Percentiles rank a stretch among this genome's conserved stretches.
Evolutionary conservation across 1,140 invertebrate species (phyloP).

Genomic region (Lordiphosa collinella): DNA sequence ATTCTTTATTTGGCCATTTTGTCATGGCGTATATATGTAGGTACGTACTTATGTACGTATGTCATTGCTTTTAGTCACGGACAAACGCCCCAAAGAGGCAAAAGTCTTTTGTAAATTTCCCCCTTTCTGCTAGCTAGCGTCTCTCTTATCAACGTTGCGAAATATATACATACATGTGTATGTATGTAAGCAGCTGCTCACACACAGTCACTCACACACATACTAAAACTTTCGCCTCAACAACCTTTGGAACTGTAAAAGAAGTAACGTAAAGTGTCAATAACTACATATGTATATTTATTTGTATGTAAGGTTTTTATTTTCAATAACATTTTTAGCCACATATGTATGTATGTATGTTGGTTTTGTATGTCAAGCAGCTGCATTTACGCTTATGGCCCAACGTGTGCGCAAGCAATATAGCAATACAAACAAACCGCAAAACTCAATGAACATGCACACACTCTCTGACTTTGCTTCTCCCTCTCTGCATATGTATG

Average conservation of each 20-base stretch:
- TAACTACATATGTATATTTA: conserved; percentile 2
- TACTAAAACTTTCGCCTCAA: background rate
- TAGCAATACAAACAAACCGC: background rate
- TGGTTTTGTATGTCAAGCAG: conserved; percentile 1
- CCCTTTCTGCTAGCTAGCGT: too few relatives aligned
- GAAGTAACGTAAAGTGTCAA: background rate
- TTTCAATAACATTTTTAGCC: background rate
- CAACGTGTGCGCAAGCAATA: background rate
- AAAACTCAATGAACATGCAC: conserved; percentile 2
- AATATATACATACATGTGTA: conserved; percentile 12
- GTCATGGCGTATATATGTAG: conserved; percentile 8
- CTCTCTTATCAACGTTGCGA: too few relatives aligned
- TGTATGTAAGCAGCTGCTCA: conserved; percentile 31
- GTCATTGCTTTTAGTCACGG: too few relatives aligned
- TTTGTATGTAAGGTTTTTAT: background rate
- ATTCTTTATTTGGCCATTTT: conserved; percentile 19
- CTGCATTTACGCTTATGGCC: background rate
- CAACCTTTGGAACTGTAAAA: background rate
- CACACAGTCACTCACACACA: background rate
- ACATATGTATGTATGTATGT: background rate
- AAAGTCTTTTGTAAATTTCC: too few relatives aligned
- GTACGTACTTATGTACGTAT: background rate
- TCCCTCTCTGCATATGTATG: conserved; percentile 2
- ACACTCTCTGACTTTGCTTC: background rate
- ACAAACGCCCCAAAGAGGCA: too few relatives aligned